Percentiles rank a stretch among this genome's conserved stretches.
phyloP scores from a whole-genome alignment of 2,888 invertebrate species.

The Cephus pygmeus region DNA sequence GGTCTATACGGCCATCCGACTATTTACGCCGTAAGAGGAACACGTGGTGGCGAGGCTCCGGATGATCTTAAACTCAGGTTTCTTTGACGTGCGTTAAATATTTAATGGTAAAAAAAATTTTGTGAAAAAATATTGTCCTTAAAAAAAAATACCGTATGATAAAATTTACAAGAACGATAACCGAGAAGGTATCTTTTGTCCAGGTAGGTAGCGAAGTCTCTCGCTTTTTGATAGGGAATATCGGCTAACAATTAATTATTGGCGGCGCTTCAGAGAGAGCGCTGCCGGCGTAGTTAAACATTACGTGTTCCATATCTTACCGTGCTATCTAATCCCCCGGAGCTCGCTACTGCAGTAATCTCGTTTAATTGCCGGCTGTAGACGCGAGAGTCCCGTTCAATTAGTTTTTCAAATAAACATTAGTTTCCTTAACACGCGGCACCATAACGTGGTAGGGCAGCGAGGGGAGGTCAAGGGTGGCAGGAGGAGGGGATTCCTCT shows the following conservation, averaged over 20 bases:
- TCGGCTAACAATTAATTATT: constrained; percentile 64
- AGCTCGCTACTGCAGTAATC: constrained; percentile 63
- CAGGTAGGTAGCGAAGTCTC: constrained; percentile 9
- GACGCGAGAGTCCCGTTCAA: constrained; percentile 65
- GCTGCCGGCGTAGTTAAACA: constrained; percentile 61
- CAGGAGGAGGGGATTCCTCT: constrained; percentile 16
- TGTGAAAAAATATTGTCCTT: neutral
- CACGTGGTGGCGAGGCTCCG: neutral
- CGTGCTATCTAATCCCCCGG: constrained; percentile 64
- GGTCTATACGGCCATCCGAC: neutral
- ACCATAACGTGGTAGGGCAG: constrained; percentile 54
- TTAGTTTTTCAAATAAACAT: constrained; percentile 64
- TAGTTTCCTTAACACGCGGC: constrained; percentile 63
- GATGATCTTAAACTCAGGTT: neutral
- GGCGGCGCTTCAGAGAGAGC: constrained; percentile 49
- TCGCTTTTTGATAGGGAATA: constrained; percentile 27
- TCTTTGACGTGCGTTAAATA: neutral
- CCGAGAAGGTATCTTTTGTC: neutral
- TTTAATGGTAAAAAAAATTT: neutral
- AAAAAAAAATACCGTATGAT: neutral
- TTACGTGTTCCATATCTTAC: constrained; percentile 66
- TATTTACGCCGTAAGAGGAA: neutral
- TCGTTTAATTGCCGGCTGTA: constrained; percentile 65
- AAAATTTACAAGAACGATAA: neutral
- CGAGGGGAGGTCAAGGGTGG: constrained; percentile 27